phyloP scores from a whole-genome alignment of 2,888 invertebrate species.

The Lasioglossum malachurum region DNA sequence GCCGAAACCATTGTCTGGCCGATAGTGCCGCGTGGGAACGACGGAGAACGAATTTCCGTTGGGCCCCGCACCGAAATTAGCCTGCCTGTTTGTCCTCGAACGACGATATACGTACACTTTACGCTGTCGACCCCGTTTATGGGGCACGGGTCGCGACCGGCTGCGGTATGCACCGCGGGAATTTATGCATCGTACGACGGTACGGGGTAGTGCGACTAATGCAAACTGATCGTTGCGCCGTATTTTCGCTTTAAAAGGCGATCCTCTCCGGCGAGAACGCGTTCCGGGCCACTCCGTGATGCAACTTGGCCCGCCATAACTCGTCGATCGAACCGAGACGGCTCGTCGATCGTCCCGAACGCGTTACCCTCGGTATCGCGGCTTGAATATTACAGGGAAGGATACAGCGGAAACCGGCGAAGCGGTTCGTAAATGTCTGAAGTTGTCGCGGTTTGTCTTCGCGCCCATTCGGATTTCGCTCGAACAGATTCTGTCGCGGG shows the following conservation, averaged over 20 bases:
- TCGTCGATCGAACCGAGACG: constrained; percentile 29
- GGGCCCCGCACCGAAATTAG: constrained; percentile 28
- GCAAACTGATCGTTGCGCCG: constrained; percentile 63
- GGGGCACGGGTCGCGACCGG: constrained; percentile 16
- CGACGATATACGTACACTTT: constrained; percentile 20
- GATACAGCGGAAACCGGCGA: background rate
- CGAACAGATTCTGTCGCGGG: background rate
- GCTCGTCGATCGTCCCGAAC: constrained; percentile 10
- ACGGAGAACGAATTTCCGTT: background rate
- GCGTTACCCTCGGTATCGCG: constrained; percentile 17
- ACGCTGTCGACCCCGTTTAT: constrained; percentile 46
- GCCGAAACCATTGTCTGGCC: background rate
- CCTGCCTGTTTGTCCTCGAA: constrained; percentile 15
- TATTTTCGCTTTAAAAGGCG: constrained; percentile 66
- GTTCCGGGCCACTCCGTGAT: constrained; percentile 43
- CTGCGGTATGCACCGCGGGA: constrained; percentile 20
- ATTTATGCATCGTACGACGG: constrained; percentile 51
- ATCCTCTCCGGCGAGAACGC: constrained; percentile 26
- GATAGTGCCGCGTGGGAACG: background rate
- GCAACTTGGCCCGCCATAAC: constrained; percentile 42
- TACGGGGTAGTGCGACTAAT: constrained; percentile 50
- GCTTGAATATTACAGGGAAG: background rate
- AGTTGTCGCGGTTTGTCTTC: background rate
- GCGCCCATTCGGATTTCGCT: background rate
- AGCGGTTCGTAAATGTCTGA: background rate